Evolutionary conservation across 2,797 vertebrate species (phyloP).

Genomic region (Melanotaenia pygmaea): DNA sequence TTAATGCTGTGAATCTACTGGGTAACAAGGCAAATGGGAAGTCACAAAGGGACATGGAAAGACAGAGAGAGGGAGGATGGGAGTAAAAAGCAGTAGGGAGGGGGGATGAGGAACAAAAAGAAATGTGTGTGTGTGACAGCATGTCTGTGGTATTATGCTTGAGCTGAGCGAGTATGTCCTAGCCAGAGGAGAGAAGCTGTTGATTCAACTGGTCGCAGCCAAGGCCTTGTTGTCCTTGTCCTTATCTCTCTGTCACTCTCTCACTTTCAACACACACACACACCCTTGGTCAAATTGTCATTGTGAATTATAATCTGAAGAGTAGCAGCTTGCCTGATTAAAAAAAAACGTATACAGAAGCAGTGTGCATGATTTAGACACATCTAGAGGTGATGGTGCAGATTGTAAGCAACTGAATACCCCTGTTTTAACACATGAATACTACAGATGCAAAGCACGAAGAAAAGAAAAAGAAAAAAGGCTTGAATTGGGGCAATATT

Average conservation of each 20-base stretch:
- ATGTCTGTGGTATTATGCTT: slow-evolving; percentile 61
- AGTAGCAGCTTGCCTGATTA: slow-evolving; percentile 6
- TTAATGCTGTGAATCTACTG: slow-evolving; percentile 52
- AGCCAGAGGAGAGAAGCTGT: slow-evolving; percentile 68
- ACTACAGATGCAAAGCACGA: not conserved
- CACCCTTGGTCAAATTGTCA: slow-evolving; percentile 30
- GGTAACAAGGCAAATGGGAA: slow-evolving; percentile 49
- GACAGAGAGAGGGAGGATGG: slow-evolving; percentile 11
- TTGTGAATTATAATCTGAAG: slow-evolving; percentile 47
- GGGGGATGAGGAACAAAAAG: slow-evolving; percentile 9
- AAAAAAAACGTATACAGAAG: slow-evolving; percentile 1
- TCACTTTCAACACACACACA: slow-evolving; percentile 15
- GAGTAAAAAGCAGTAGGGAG: slow-evolving; percentile 2
- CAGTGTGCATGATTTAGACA: no score
- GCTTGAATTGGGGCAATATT: not conserved
- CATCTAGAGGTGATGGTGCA: not conserved
- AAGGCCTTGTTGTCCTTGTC: slow-evolving; percentile 64
- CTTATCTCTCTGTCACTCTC: slow-evolving; percentile 43
- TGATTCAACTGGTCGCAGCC: slow-evolving; percentile 62
- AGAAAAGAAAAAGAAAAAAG: not conserved
- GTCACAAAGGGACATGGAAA: slow-evolving; percentile 47
- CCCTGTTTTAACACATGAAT: not conserved
- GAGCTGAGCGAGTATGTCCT: slow-evolving; percentile 59
- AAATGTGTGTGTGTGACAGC: slow-evolving; percentile 36
- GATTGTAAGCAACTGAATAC: not conserved